A percentile compares a stretch with the other conserved stretches of the same genome.
phyloP scores from a whole-genome alignment of 64 coral and sea anemone species.

The Montipora cactus region DNA sequence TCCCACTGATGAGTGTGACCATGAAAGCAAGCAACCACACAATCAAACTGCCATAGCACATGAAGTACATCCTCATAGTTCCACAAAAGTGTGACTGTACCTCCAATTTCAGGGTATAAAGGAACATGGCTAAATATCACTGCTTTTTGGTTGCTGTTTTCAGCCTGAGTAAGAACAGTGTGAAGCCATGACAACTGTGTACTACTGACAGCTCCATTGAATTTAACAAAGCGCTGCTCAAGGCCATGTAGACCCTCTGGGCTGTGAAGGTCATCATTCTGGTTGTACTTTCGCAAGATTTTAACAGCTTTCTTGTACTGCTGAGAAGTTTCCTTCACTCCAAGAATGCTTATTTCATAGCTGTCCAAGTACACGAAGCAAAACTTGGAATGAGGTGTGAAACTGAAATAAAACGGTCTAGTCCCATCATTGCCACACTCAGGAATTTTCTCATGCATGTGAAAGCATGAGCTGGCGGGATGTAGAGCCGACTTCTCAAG shows the following conservation, averaged over 20 bases:
- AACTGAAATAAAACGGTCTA: conserved; percentile 71
- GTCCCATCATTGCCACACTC: background rate
- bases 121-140: conserved; percentile 85
- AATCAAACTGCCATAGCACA: conserved; percentile 59
- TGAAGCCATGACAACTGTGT: conserved; percentile 76
- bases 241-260: conserved; percentile 42
- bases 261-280: conserved; percentile 54
- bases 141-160: conserved; percentile 65
- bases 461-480: background rate
- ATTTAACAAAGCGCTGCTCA: conserved; percentile 54
- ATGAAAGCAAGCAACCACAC: conserved; percentile 72
- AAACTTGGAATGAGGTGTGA: conserved; percentile 65
- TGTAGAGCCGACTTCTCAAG: conserved; percentile 50
- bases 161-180: conserved; percentile 45
- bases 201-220: conserved; percentile 75
- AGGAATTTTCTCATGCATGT: background rate
- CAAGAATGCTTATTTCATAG: conserved; percentile 78
- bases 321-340: conserved; percentile 27
- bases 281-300: conserved; percentile 62
- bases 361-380: conserved; percentile 78
- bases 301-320: conserved; percentile 60
- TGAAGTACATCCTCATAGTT: conserved; percentile 74
- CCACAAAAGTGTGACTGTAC: conserved; percentile 55
- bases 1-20: conserved; percentile 71
- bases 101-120: conserved; percentile 36